Percentiles rank a stretch among this genome's conserved stretches.
Evolutionary conservation across 2,797 vertebrate genomes (phyloP).

Genomic region (Netta rufina): DNA sequence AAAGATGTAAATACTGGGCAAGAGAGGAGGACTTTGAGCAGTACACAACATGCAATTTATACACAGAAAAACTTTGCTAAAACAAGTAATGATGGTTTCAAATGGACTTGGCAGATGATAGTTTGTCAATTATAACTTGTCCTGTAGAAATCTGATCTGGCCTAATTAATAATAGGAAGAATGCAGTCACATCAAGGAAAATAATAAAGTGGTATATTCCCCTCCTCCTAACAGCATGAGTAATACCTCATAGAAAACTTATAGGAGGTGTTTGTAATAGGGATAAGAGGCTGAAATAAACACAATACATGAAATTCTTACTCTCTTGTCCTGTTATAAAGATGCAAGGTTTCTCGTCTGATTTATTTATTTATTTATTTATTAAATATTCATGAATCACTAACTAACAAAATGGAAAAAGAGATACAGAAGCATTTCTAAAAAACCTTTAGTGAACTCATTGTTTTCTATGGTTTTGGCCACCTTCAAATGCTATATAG

Average conservation of each 20-base stretch:
- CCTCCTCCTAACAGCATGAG: neutral
- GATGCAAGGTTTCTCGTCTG: neutral
- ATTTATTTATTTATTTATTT: neutral
- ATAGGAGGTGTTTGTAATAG: neutral
- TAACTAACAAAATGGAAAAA: neutral
- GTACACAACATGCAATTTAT: too few species aligned
- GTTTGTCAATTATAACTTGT: neutral
- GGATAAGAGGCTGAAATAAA: neutral
- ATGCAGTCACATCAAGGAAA: neutral
- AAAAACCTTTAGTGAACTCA: neutral
- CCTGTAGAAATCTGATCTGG: neutral
- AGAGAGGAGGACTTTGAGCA: too few species aligned
- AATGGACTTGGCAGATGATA: neutral
- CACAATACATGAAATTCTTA: neutral
- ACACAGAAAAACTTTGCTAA: neutral
- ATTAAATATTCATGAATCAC: neutral
- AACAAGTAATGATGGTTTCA: neutral
- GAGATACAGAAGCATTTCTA: neutral
- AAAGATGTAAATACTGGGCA: too few species aligned
- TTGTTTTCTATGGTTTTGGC: neutral
- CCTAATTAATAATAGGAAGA: neutral
- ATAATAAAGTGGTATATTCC: neutral
- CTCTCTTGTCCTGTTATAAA: neutral
- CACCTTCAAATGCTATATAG: neutral
- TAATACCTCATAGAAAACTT: neutral